phyloP scores from a whole-genome alignment of 2,888 invertebrate species.

The Scaptomyza parva region DNA sequence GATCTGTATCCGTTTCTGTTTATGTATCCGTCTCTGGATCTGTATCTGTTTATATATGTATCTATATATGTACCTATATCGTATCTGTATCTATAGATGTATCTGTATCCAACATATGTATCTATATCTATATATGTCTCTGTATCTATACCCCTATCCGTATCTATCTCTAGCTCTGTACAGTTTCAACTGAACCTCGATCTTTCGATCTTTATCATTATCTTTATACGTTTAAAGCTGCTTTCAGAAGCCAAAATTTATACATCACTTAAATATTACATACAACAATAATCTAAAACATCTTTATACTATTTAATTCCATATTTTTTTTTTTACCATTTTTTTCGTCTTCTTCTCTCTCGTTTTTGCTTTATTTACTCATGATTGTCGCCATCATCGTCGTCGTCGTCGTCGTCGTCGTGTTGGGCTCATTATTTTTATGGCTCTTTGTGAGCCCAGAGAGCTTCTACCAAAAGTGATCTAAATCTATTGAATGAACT shows the following conservation, averaged over 20 bases:
- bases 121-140: too few relatives aligned
- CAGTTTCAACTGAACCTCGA: too few relatives aligned
- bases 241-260: conserved; percentile 5
- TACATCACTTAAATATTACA: conserved; percentile 18
- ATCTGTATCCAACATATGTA: too few relatives aligned
- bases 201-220: too few relatives aligned
- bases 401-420: conserved; percentile 73
- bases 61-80: neutral
- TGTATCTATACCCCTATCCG: too few relatives aligned
- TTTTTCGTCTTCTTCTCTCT: neutral
- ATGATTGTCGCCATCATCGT: conserved; percentile 76
- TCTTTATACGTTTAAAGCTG: too few relatives aligned
- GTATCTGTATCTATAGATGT: neutral
- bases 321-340: conserved; percentile 7
- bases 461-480: conserved; percentile 63
- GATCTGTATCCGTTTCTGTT: neutral
- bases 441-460: conserved; percentile 62
- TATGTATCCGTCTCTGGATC: neutral
- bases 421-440: conserved; percentile 75
- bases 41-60: neutral
- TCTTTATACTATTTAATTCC: conserved; percentile 14
- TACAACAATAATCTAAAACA: conserved; percentile 11
- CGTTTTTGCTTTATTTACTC: conserved; percentile 43
- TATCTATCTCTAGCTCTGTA: too few relatives aligned
- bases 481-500: conserved; percentile 75